Base-by-base conservation (phyloP, 2,888 invertebrate genomes). In the Heterodera filipjevi region DNA sequence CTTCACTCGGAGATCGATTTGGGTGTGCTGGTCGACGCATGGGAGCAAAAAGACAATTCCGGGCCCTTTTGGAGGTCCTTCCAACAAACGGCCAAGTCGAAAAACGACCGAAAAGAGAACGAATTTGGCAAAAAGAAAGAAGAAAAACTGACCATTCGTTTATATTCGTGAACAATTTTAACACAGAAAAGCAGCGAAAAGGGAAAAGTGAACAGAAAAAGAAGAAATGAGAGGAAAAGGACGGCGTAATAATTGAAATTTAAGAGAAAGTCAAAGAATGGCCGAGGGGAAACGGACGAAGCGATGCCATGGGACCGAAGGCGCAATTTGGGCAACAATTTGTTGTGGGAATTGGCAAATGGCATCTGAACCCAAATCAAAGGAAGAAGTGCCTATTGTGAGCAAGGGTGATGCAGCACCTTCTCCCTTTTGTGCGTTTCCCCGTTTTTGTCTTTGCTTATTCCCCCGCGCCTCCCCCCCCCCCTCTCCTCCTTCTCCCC, bases 151-250 rank as follows among this genome's bases (percentile, higher is more conserved):
- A 89, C 89, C 84, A 89, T 86, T 78, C 89, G 71, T 78, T 89
- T 89, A 82, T 90, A 89, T 79, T 89, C 89, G 78, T 87, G 86
- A 10, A 89, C 89, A 73, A 88, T 84, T 80, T 85, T 84, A 46
- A 87, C 79, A 68, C 87, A 87, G 79, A 86, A 85, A 49, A 89
- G 86, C 16, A 89, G 76, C 12, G 89, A 89, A 66, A 89, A 77
- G 10, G 89, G 89, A 44, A 89, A 83, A 22, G 89, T 89, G 77
- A 84, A n/a, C 35, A 89, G 66, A 74, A 90, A 81, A 49, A 89
- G 71, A n/a, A 86, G 35, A 82, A 85, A 85, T 1, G 85, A 81
- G 46, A 83, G 68, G 22, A 66, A 44, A 22, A 83, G n/a, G 44
- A 83, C 76, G 27, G 71, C 66, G 53, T 78, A 83, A 46, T 85